Base-by-base conservation (phyloP, 2,113 vertebrate genomes). In the Cinclus mexicanus region DNA sequence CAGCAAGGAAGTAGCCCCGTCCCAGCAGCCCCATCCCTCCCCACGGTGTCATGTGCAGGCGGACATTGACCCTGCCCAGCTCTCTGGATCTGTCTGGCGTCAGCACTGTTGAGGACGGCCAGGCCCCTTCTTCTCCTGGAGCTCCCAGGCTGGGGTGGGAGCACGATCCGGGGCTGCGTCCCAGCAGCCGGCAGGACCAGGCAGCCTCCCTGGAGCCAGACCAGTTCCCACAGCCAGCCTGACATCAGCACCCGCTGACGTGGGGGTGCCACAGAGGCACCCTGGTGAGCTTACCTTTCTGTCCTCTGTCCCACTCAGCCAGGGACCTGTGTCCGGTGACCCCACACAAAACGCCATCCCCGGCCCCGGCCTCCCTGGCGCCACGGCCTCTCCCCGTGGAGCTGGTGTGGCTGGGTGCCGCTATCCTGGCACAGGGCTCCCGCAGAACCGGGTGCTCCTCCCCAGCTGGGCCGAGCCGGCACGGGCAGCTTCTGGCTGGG, bases 91-190 rank as follows among this genome's bases (percentile, higher is more conserved):
- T 33, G 64, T 46, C 46, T 7, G 64, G 13, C 2, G 0, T 17
- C 68, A 25, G 37, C 16, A 2, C 21, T 25, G 64, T 17, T 8
- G 18, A 4, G 14, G 22, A 13, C 4, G 3, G 33, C n/a, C 2
- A 8, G 33, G 25, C 10, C 57, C 25, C 25, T 78, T 78, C 29
- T 49, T 28, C 56, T 41, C 24, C 9, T 14, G 64, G 17, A 57
- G 4, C 17, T 57, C 68, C 69, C 41, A 1, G 14, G 24, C 37
- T 26, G 5, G 26, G 37, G 41, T 42, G 55, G 21, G 57, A 76
- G 29, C 59, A 16, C 0, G 0, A 10, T 14, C 4, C 1, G 1
- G 41, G 12, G n/a, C 60, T 47, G 60, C 0, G 1, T 39, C 61
- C 67, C 2, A 35, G 70, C 47, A 61, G 61, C 70, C 1, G 0